Percentiles rank a stretch among this genome's conserved stretches.
phyloP scores from a whole-genome alignment of 2,113 vertebrate genomes.

The Siniperca chuatsi region DNA sequence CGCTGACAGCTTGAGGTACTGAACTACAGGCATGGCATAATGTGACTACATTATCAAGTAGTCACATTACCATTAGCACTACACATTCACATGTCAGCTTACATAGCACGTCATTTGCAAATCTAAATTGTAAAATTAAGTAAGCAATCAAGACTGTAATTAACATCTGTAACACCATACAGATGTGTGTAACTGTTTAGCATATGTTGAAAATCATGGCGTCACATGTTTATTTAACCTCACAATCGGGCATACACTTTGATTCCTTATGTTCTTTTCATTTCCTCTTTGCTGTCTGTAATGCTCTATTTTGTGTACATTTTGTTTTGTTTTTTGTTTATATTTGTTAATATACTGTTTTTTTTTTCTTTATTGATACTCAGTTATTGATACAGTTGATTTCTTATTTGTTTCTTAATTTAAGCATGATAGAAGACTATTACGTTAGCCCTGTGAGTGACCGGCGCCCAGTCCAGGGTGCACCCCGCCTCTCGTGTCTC shows the following conservation, averaged over 20 bases:
- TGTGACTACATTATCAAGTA: background rate
- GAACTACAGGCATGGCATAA: background rate
- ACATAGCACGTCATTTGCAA: background rate
- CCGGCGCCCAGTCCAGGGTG: background rate
- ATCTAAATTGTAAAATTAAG: background rate
- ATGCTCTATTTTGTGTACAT: background rate
- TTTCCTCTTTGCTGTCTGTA: background rate
- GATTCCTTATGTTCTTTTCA: background rate
- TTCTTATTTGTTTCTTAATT: background rate
- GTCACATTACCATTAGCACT: background rate
- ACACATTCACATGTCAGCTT: background rate
- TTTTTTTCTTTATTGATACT: background rate
- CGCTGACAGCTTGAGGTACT: slow-evolving; percentile 52
- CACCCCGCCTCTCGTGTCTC: background rate
- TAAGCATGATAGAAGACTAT: background rate
- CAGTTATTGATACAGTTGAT: background rate
- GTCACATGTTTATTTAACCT: background rate
- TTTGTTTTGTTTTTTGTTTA: background rate
- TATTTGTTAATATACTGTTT: too few species aligned
- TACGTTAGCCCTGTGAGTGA: background rate
- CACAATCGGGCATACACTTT: background rate
- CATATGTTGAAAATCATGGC: background rate
- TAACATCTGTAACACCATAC: background rate
- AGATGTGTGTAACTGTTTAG: background rate
- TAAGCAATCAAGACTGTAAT: background rate